These are phyloP conservation scores for Acanthurus leucopareius DNA, from an alignment of 2,797 vertebrate species.

Conservation along the genomic window DNA sequence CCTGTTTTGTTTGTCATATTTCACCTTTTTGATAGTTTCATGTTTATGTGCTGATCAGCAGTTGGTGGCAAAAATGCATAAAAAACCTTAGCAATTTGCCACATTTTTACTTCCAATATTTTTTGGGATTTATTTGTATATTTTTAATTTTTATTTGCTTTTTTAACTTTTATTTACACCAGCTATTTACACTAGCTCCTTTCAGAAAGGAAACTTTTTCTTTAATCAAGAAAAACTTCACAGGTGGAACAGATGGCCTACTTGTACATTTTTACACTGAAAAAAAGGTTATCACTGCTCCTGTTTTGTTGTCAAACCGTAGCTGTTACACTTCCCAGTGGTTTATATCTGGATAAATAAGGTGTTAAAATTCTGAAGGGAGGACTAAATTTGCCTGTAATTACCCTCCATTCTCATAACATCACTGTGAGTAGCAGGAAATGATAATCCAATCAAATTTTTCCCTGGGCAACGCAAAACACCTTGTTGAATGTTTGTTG, in stretches of 20 bases:
- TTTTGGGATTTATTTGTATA: too few species aligned
- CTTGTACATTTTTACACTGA: neutral
- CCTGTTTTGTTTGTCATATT: too few species aligned
- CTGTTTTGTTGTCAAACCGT: conserved; percentile 6
- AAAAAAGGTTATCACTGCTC: conserved; percentile 4
- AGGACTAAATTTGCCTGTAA: conserved; percentile 34
- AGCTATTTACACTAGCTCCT: neutral
- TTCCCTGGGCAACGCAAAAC: conserved; percentile 48
- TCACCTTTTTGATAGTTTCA: too few species aligned
- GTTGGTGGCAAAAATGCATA: too few species aligned
- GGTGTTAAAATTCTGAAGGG: conserved; percentile 22
- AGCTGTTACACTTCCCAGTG: neutral
- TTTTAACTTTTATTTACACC: neutral
- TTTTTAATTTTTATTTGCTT: too few species aligned
- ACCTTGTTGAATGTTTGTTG: conserved; percentile 49
- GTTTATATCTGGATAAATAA: conserved; percentile 40
- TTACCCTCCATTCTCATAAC: conserved; percentile 42
- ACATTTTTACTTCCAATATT: too few species aligned
- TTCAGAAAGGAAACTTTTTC: neutral
- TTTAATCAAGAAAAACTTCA: conserved; percentile 4
- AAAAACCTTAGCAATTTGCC: too few species aligned
- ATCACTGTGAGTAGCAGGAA: conserved; percentile 37
- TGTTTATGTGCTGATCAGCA: too few species aligned
- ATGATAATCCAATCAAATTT: conserved; percentile 54
- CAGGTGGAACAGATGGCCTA: conserved; percentile 14